Evolutionary conservation across 2,113 vertebrate genomes (phyloP).

Genomic region (Esox niger): DNA sequence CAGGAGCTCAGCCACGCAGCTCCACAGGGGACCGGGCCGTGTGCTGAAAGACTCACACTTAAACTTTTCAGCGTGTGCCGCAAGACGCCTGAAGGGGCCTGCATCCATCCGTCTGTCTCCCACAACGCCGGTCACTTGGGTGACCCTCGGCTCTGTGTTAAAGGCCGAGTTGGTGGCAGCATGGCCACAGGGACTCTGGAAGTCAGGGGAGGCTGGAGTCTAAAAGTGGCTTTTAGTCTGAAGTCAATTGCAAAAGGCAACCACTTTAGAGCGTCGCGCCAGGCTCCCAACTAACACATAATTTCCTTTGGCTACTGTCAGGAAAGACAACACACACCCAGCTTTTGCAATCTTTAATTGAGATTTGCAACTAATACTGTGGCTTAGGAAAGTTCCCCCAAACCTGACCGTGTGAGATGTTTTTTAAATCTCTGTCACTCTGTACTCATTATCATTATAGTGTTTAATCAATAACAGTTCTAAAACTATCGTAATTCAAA

Average conservation of each 20-base stretch:
- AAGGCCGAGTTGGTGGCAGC: slow-evolving; percentile 72
- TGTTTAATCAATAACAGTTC: no score
- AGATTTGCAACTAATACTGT: no score
- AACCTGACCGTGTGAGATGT: no score
- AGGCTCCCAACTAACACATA: not conserved
- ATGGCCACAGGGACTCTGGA: slow-evolving; percentile 32
- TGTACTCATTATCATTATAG: no score
- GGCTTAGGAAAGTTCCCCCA: no score
- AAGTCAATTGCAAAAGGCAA: not conserved
- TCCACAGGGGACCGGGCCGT: slow-evolving; percentile 48
- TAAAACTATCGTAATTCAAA: no score
- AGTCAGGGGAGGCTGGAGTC: not conserved
- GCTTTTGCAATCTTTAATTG: no score
- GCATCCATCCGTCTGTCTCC: slow-evolving; percentile 63
- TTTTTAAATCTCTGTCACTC: no score
- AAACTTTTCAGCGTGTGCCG: slow-evolving; percentile 81
- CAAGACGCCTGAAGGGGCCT: slow-evolving; percentile 50
- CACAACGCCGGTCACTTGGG: slow-evolving; percentile 69
- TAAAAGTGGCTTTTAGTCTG: not conserved
- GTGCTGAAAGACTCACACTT: slow-evolving; percentile 84
- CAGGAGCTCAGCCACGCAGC: slow-evolving; percentile 19
- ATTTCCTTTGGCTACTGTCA: not conserved
- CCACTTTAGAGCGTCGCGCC: no score
- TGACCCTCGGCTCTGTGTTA: slow-evolving; percentile 70
- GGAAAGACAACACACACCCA: no score